Base-by-base conservation (phyloP, 35 echinoderm and acorn worm genomes). In the Holothuria glaberrima region DNA sequence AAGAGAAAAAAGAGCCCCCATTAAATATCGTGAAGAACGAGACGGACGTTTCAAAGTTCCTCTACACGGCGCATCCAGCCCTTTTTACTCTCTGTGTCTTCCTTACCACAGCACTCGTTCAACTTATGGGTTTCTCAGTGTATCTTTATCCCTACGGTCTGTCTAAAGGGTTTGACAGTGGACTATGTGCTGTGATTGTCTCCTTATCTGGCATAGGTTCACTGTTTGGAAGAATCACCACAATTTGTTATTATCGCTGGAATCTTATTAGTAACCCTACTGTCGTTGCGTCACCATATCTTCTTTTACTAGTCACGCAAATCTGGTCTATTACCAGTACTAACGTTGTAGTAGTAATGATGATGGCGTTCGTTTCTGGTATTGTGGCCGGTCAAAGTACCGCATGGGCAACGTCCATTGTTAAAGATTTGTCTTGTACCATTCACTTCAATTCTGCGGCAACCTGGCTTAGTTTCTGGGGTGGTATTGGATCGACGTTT, bases 361-460 rank as follows among this genome's bases (percentile, higher is more conserved):
- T 36, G 4, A 19, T 20, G 54, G 80, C 57, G 5, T 30, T 61
- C 6, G 20, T 84, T 29, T 16, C 59, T 3, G 80, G 80, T 17
- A 24, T 84, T 26, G 25, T 27, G 12, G 33, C 26, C 0, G 80
- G 80, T 17, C 33, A 20, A 10, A 63, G 9, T n/a, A 30, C 20
- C 57, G 31, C 52, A 17, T 84, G 80, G 80, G 56, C 21, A 36
- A 58, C 80, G 3, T 84, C 80, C 4, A 31, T 62, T 13, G 28
- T 84, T 28, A 84, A 29, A 18, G 80, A 84, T 0, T 24, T 84
- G 46, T 84, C 80, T 17, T 84, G 80, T n/a, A 29, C 52, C 46
- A 19, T 59, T 30, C 80, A 84, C 32, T 84, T 84, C 24, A 63
- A n/a, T 12, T 58, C 46, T 36, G 80, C 80, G 13, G 80, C 57